Base-by-base conservation (phyloP, 1,140 invertebrate genomes). In the Cheumatopsyche charites region DNA sequence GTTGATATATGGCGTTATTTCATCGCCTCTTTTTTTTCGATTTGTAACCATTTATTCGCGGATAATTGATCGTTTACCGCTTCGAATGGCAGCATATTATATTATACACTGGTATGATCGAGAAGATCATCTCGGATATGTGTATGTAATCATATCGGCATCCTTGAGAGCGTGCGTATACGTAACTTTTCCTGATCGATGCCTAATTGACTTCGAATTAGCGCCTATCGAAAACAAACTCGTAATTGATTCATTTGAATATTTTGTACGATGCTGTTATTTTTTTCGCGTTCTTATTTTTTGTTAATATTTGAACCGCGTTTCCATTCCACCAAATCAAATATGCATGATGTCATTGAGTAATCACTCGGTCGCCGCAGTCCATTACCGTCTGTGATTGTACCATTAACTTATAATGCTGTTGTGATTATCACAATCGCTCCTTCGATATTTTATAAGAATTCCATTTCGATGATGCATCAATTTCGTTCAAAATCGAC, bases 61-160 rank as follows among this genome's bases (percentile, higher is more conserved):
- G 55, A 45, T 66, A 66, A 66, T 66, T 66, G 63, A 47, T 66
- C 63, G 63, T 66, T 66, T 66, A 66, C 41, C 43, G 47, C 1
- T 9, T 21, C 17, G 15, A 66, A 9, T 1, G 15, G 21, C 23
- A 45, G 47, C 63, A 66, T 66, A 47, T 47, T 43, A 66, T 47
- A 41, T 36, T 36, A 36, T 36, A 36, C 29, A 66, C 43, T 23
- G 36, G 5, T 29, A 47, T 47, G 42, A 66, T 25, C n/a, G 41
- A 1, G 42, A 47, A 21, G 63, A 66, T 66, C 17, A 47, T 26
- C 29, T 36, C 43, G 26, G 63, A 66, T 43, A 21, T 66, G 43
- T 66, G 43, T 66, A 66, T 47, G 47, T n/a, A n/a, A n/a, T n/a
- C n/a, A n/a, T 66, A 66, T 47, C 11, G n/a, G 25, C 63, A 47